These are phyloP conservation scores for Cryptus armator DNA, from an alignment of 2,888 invertebrate genomes.

Conservation along the genomic window DNA sequence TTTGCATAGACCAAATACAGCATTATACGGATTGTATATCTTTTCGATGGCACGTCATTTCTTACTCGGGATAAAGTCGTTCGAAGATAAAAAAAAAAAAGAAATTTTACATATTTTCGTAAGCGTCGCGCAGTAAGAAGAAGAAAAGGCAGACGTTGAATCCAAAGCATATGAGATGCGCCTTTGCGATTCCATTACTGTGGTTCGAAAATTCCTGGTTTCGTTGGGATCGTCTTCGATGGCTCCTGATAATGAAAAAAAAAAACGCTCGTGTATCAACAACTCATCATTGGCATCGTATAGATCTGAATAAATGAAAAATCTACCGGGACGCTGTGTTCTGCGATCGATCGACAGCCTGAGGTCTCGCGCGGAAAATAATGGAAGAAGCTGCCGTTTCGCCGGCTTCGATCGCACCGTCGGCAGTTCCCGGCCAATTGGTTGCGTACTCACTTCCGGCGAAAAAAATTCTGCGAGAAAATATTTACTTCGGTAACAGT, in stretches of 20 bases:
- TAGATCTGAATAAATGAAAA: neutral
- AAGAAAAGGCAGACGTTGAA: constrained; percentile 62
- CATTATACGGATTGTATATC: constrained; percentile 19
- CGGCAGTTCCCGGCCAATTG: constrained; percentile 78
- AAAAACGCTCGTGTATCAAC: constrained; percentile 1
- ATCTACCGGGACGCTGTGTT: constrained; percentile 62
- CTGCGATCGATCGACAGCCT: constrained; percentile 70
- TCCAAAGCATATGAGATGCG: constrained; percentile 52
- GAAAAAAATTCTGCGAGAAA: constrained; percentile 74
- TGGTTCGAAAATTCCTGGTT: neutral
- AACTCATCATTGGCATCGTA: neutral
- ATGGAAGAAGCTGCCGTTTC: constrained; percentile 73
- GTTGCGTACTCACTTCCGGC: constrained; percentile 79
- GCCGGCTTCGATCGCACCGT: constrained; percentile 79
- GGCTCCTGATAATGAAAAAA: constrained; percentile 13
- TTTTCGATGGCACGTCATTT: neutral
- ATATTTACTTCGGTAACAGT: neutral
- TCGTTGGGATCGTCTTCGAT: neutral
- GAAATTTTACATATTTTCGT: neutral
- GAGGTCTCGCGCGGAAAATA: constrained; percentile 75
- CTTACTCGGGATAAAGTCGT: neutral
- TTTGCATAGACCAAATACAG: constrained; percentile 40
- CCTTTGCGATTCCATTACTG: constrained; percentile 31
- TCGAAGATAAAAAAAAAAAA: neutral
- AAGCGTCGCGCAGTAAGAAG: constrained; percentile 50